Evolutionary conservation across 2,888 invertebrate genomes (phyloP).

Genomic region (Mechanitis mazaeus): DNA sequence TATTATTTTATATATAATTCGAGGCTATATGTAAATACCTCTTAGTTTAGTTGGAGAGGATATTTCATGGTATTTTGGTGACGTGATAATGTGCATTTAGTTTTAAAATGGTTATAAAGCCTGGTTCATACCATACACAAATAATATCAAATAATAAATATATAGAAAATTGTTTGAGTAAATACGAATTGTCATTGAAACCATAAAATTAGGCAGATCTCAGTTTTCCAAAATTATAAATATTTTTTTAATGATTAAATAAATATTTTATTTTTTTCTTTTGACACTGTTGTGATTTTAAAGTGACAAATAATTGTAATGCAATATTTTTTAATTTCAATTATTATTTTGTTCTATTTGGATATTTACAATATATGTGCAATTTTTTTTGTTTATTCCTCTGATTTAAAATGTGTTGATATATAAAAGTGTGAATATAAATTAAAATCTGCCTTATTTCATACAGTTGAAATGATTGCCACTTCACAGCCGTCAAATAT

Average conservation of each 20-base stretch:
- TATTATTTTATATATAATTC: constrained; percentile 50
- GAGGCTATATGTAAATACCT: constrained; percentile 73
- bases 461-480: neutral
- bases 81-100: constrained; percentile 72
- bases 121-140: neutral
- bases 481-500: neutral
- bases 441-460: neutral
- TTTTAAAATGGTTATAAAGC: constrained; percentile 40
- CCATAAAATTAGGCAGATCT: too few species aligned
- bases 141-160: neutral
- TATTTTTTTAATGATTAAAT: too few species aligned
- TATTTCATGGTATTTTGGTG: constrained; percentile 34
- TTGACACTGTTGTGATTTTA: too few species aligned
- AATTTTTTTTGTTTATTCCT: neutral
- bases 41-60: constrained; percentile 42
- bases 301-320: too few species aligned
- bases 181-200: neutral
- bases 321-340: too few species aligned
- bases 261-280: too few species aligned
- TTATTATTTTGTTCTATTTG: too few species aligned
- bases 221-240: too few species aligned
- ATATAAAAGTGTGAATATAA: neutral
- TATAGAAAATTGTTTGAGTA: neutral
- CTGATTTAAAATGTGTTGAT: neutral
- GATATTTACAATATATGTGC: too few species aligned